Evolutionary conservation across 2,888 invertebrate species (phyloP).

Genomic region (Acanthosoma haemorrhoidale): DNA sequence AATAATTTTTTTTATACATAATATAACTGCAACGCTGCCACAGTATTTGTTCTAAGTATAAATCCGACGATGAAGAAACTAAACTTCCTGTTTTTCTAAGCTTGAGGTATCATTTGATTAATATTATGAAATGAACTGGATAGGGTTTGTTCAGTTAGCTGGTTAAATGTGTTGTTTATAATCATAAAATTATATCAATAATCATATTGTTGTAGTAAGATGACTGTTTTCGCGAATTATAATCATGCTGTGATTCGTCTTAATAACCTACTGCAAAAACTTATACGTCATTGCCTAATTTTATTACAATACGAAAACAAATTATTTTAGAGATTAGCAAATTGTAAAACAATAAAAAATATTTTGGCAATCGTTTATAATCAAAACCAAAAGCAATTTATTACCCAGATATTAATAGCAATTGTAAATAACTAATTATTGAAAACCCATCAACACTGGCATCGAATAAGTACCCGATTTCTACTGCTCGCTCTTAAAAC

Average conservation of each 20-base stretch:
- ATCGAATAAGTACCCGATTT: too few species aligned
- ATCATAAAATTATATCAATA: not conserved
- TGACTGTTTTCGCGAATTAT: not conserved
- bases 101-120: not conserved
- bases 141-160: slow-evolving; percentile 14
- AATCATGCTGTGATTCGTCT: not conserved
- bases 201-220: not conserved
- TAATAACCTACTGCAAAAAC: slow-evolving; percentile 23
- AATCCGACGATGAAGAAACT: too few species aligned
- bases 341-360: not conserved
- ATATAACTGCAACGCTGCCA: too few species aligned
- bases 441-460: too few species aligned
- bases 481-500: too few species aligned
- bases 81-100: too few species aligned
- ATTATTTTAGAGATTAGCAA: slow-evolving; percentile 5
- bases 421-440: too few species aligned
- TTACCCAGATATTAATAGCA: too few species aligned
- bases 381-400: too few species aligned
- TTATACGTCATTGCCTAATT: slow-evolving; percentile 28
- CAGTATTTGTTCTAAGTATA: too few species aligned
- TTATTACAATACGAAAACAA: not conserved
- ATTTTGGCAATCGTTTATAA: not conserved
- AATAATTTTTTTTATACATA: too few species aligned
- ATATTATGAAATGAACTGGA: not conserved
- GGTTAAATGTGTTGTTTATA: not conserved